phyloP scores from a whole-genome alignment of 2,888 invertebrate genomes.

The Leptinotarsa tumamoca region DNA sequence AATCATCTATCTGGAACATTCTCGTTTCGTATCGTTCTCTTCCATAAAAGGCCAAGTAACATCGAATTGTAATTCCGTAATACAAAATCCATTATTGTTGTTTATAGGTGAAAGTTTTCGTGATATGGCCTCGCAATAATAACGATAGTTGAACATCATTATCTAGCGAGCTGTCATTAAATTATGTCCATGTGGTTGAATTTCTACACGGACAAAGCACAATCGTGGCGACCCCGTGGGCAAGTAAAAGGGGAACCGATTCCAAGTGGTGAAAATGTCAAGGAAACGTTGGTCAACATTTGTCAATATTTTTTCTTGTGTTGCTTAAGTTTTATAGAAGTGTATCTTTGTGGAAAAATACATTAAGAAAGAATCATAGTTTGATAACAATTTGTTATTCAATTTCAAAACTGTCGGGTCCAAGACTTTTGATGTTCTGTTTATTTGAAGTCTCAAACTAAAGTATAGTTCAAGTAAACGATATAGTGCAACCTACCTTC shows the following conservation, averaged over 20 bases:
- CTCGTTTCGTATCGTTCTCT: not conserved
- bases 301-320: no score
- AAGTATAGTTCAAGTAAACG: no score
- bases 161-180: not conserved
- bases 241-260: not conserved
- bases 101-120: conserved; percentile 16
- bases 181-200: conserved; percentile 7
- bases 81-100: conserved; percentile 8
- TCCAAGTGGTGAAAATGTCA: not conserved
- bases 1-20: not conserved
- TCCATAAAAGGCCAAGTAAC: conserved; percentile 2
- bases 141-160: conserved; percentile 10
- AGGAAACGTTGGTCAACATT: not conserved
- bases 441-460: no score
- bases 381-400: no score
- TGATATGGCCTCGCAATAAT: not conserved
- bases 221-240: conserved; percentile 1
- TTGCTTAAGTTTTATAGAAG: no score
- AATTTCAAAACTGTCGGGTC: no score
- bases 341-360: no score
- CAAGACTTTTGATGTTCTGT: no score
- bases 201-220: conserved; percentile 1
- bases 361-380: no score
- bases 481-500: no score
- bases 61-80: not conserved